These are phyloP conservation scores for Eupithecia subumbrata DNA, from an alignment of 2,888 invertebrate genomes.

Conservation along the genomic window DNA sequence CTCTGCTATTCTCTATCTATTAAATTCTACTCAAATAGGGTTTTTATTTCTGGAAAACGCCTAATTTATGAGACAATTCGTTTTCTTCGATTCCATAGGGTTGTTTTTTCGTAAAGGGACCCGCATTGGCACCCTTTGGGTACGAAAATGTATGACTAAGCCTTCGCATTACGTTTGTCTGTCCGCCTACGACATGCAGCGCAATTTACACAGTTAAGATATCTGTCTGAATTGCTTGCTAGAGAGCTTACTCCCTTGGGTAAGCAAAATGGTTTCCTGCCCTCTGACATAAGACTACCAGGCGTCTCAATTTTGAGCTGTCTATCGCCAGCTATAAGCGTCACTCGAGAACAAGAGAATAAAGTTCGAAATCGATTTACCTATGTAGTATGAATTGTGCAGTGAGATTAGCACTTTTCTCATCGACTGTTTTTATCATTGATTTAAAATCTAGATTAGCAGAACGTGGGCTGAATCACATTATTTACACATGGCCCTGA, in stretches of 20 bases:
- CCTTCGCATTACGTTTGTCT: not conserved
- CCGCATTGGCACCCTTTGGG: not conserved
- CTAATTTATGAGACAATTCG: not conserved
- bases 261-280: not conserved
- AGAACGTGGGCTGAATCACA: constrained; percentile 17
- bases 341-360: not conserved
- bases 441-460: constrained; percentile 25
- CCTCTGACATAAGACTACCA: not conserved
- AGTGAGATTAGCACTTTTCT: not conserved
- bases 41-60: too few relatives aligned
- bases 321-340: not conserved
- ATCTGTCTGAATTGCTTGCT: too few relatives aligned
- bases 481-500: not conserved
- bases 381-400: not conserved
- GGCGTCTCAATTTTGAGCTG: not conserved
- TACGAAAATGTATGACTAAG: not conserved
- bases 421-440: constrained; percentile 12
- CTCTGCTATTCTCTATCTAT: too few relatives aligned
- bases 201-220: too few relatives aligned
- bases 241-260: not conserved
- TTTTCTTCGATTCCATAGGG: not conserved
- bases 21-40: too few relatives aligned
- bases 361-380: not conserved
- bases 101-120: not conserved
- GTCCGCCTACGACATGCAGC: too few relatives aligned